Evolutionary conservation across 2,888 invertebrate genomes (phyloP).

Genomic region (Lithophane socia): DNA sequence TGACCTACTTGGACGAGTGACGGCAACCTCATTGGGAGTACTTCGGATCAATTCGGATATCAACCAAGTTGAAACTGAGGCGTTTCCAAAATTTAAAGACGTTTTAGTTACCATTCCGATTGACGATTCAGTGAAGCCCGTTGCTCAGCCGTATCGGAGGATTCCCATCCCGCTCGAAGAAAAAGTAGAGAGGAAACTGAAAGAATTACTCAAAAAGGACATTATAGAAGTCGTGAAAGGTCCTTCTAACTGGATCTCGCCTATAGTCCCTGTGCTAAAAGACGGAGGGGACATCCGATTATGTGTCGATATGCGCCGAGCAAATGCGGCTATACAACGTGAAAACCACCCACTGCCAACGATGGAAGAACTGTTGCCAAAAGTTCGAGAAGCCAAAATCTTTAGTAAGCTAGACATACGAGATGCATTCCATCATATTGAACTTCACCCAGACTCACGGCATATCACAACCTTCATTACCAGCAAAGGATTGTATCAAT

Average conservation of each 20-base stretch:
- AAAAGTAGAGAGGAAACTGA: conserved; percentile 2
- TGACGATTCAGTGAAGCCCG: neutral
- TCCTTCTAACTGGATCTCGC: conserved; percentile 6
- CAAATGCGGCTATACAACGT: conserved; percentile 60
- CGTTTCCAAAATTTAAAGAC: too few species aligned
- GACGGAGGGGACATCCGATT: neutral
- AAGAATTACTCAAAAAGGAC: conserved; percentile 4
- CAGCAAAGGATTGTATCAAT: conserved; percentile 3
- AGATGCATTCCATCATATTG: conserved; percentile 41
- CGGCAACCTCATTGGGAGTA: too few species aligned
- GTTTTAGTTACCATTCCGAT: too few species aligned
- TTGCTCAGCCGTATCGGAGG: conserved; percentile 3
- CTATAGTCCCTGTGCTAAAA: neutral
- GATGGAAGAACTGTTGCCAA: conserved; percentile 63
- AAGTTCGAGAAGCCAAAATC: conserved; percentile 26
- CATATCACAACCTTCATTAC: conserved; percentile 28
- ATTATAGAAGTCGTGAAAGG: conserved; percentile 23
- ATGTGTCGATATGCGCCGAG: conserved; percentile 66
- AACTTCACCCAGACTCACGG: conserved; percentile 26
- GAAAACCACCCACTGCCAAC: conserved; percentile 66
- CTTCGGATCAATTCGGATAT: too few species aligned
- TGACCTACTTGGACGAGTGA: too few species aligned
- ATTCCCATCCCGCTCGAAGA: neutral
- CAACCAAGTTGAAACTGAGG: too few species aligned
- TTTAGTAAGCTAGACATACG: conserved; percentile 47